phyloP scores from a whole-genome alignment of 2,797 vertebrate genomes.

The Tympanoctomys barrerae region DNA sequence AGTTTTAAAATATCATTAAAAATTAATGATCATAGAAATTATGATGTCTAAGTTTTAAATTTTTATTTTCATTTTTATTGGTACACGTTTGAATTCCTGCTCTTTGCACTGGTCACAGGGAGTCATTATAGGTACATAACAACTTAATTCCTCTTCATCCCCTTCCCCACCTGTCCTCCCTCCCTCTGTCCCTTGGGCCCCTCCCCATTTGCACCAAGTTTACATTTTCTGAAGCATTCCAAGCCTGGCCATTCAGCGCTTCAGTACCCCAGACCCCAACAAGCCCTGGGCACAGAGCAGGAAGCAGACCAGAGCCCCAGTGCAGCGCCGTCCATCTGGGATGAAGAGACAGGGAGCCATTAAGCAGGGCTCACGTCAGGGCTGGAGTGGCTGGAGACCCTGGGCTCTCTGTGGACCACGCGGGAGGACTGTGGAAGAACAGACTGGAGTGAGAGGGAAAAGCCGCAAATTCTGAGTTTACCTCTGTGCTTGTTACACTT shows the following conservation, averaged over 20 bases:
- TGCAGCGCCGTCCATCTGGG: not conserved
- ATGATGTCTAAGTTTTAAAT: not conserved
- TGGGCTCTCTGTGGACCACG: not conserved
- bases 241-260: not conserved
- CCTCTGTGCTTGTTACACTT: not conserved
- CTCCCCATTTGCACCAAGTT: not conserved
- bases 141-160: not conserved
- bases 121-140: not conserved
- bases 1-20: not conserved
- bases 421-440: not conserved
- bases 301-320: not conserved
- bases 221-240: not conserved
- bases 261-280: no score
- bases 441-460: not conserved
- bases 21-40: not conserved
- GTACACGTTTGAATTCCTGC: not conserved
- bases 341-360: not conserved
- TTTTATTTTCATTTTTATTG: not conserved
- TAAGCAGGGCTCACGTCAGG: not conserved
- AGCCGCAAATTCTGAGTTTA: not conserved
- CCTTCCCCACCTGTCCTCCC: not conserved
- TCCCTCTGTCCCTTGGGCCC: not conserved
- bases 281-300: not conserved
- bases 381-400: no score
- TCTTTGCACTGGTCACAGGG: not conserved